These are phyloP conservation scores for Holotrichia oblita DNA, from an alignment of 1,140 invertebrate genomes.

Conservation along the genomic window DNA sequence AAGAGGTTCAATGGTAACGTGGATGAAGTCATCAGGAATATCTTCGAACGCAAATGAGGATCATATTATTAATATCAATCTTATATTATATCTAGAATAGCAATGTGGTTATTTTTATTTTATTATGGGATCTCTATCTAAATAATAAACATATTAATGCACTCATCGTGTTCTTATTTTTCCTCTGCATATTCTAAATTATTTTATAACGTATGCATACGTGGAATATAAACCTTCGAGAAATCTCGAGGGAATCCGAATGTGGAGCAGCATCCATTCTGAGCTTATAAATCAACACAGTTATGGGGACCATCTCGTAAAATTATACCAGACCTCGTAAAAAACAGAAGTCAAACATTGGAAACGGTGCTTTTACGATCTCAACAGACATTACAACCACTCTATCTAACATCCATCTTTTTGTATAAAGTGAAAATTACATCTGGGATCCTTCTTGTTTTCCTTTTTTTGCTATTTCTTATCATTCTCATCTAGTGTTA, in stretches of 20 bases:
- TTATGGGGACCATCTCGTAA: slow-evolving; percentile 3
- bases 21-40: slow-evolving; percentile 44
- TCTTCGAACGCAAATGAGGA: slow-evolving; percentile 42
- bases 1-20: slow-evolving; percentile 60
- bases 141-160: too few relatives aligned
- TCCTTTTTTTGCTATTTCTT: too few relatives aligned
- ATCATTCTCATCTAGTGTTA: too few relatives aligned
- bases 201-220: too few relatives aligned
- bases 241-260: too few relatives aligned
- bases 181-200: too few relatives aligned
- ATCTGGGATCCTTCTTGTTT: too few relatives aligned
- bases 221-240: too few relatives aligned
- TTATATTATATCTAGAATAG: background rate
- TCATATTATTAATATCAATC: background rate
- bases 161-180: too few relatives aligned
- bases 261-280: background rate
- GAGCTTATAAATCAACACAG: slow-evolving; percentile 15
- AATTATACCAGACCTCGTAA: slow-evolving; percentile 11
- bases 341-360: background rate
- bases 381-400: background rate
- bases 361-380: background rate
- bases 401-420: background rate
- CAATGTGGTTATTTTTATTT: too few relatives aligned
- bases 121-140: too few relatives aligned
- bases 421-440: background rate